Percentiles rank a stretch among this genome's conserved stretches.
phyloP scores from a whole-genome alignment of 2,113 vertebrate genomes.

The Pachyramphus minor region DNA sequence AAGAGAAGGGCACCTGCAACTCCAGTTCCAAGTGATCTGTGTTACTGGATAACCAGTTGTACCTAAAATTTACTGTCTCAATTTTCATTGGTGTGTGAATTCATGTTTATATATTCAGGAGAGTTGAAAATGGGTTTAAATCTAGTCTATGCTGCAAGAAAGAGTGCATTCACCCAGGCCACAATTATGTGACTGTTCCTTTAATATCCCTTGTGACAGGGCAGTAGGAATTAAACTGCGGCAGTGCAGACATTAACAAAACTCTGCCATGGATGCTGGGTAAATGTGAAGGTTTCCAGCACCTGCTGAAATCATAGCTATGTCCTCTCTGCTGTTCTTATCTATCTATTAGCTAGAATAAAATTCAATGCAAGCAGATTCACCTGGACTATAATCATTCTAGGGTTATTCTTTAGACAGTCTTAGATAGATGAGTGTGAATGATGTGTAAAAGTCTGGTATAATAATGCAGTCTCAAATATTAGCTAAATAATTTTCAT shows the following conservation, averaged over 20 bases:
- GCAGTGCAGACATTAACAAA: neutral
- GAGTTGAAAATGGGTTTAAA: neutral
- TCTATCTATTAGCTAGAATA: neutral
- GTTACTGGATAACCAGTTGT: neutral
- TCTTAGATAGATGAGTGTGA: neutral
- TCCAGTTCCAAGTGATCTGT: neutral
- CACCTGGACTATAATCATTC: neutral
- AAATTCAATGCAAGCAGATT: neutral
- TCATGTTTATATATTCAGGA: neutral
- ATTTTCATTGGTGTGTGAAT: neutral
- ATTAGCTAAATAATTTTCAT: neutral
- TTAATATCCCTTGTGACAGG: neutral
- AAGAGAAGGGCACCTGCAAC: neutral
- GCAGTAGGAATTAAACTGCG: neutral
- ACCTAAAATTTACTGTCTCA: neutral
- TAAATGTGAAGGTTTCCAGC: neutral
- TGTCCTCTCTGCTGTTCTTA: neutral
- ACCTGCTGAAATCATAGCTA: neutral
- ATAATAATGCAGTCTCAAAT: neutral
- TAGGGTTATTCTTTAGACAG: neutral
- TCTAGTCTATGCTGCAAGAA: neutral
- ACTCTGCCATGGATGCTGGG: neutral
- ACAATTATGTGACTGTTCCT: neutral
- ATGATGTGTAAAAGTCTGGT: neutral
- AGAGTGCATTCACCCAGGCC: neutral